These are phyloP conservation scores for Trissolcus basalis DNA, from an alignment of 1,140 invertebrate species.

Conservation along the genomic window DNA sequence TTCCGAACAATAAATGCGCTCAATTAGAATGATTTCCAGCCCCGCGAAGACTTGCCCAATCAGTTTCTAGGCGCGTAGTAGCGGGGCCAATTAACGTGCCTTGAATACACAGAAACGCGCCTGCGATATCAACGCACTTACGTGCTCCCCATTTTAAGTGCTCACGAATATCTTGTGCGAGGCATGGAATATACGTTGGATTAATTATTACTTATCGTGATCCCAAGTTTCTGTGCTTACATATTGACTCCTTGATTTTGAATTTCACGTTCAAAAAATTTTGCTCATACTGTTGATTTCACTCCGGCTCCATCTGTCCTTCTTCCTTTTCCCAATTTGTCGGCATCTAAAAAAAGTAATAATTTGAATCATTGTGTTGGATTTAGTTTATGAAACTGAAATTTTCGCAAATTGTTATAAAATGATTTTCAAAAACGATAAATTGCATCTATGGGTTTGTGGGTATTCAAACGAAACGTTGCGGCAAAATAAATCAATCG, in stretches of 20 bases:
- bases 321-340: too few relatives aligned
- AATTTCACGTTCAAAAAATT: neutral
- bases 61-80: conserved; percentile 39
- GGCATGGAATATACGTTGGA: conserved; percentile 9
- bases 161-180: conserved; percentile 27
- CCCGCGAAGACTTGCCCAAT: conserved; percentile 45
- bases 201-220: conserved; percentile 31
- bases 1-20: conserved; percentile 53
- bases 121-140: conserved; percentile 45
- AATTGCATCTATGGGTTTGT: neutral
- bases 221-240: conserved; percentile 11
- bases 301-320: too few relatives aligned
- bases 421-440: too few relatives aligned
- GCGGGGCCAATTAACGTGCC: conserved; percentile 50
- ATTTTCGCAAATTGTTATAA: too few relatives aligned
- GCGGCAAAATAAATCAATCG: conserved; percentile 4
- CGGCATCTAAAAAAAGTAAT: too few relatives aligned
- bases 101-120: conserved; percentile 45
- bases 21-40: conserved; percentile 51
- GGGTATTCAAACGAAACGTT: conserved; percentile 25
- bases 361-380: too few relatives aligned
- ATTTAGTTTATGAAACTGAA: too few relatives aligned
- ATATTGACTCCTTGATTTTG: neutral
- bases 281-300: too few relatives aligned
- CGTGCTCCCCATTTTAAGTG: conserved; percentile 39